Base-by-base conservation (phyloP, 2,888 invertebrate genomes). In the Hypomecis punctinalis region DNA sequence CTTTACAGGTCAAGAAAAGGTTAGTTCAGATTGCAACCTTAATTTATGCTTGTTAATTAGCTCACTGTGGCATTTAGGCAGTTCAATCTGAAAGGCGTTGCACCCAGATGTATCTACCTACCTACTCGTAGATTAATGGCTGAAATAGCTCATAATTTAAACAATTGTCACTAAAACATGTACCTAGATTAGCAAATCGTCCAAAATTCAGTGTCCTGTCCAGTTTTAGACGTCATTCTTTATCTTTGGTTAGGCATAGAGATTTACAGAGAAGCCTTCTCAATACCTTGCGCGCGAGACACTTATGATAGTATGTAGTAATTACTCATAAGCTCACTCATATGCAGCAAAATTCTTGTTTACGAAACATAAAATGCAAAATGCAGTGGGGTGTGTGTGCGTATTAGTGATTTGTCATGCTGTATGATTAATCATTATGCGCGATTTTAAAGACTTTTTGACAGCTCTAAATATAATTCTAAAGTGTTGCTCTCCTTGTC, bases 11-110 rank as follows among this genome's bases (percentile, higher is more conserved):
- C 72, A 71, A 39, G 61, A 55, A 60, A 67, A 73, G 81, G 79
- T 81, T 71, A 72, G 61, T 48, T 55, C 54, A 77, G 74, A 77
- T 77, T 65, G 69, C 68, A 73, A 69, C 69, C 69, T 66, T 74
- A 75, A 80, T 74, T 77, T 76, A 80, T 76, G 71, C 72, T 61
- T 53, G 70, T 73, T 79, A 81, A 81, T 81, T 80, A 79, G 75
- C 74, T 58, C 65, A 69, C 67, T 66, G 69, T 75, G 76, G 74
- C 75, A 75, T 74, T 72, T 72, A 58, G 63, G 52, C 52, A 63
- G 51, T 49, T 36, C 5, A 6, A 54, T 59, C 23, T 36, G 40
- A 49, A 63, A 58, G 47, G 9, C 39, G 47, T 11, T 36, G 7
- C 42, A 3, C 10, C 3, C 43, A 4, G n/a, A 13, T 13, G n/a